Percentiles rank a stretch among this genome's conserved stretches.
Evolutionary conservation across 2,797 vertebrate species (phyloP).

Genomic region (Pterois miles): DNA sequence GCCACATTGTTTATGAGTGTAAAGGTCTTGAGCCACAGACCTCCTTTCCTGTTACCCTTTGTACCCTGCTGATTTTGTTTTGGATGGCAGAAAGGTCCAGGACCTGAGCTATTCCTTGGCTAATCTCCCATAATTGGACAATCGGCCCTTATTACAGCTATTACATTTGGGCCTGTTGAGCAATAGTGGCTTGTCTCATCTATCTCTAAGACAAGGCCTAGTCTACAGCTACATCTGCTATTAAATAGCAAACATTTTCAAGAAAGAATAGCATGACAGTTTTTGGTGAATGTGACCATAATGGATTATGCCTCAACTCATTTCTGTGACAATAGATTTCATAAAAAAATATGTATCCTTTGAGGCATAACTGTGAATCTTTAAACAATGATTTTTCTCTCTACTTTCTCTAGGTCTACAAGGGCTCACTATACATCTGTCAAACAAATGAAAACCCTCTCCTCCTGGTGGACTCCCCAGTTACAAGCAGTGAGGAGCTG

Average conservation of each 20-base stretch:
- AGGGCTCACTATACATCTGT: constrained; percentile 30
- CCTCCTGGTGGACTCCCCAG: constrained; percentile 26
- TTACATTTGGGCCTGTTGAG: constrained; percentile 65
- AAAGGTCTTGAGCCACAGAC: constrained; percentile 37
- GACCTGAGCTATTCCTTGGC: constrained; percentile 71
- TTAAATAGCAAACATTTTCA: not conserved
- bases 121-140: constrained; percentile 77
- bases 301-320: not conserved
- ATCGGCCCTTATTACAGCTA: constrained; percentile 69
- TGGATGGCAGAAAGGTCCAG: constrained; percentile 66
- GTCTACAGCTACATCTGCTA: not conserved
- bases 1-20: constrained; percentile 50
- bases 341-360: not conserved
- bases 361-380: not conserved
- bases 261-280: not conserved
- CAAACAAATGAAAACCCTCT: constrained; percentile 73
- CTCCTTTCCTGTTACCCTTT: constrained; percentile 61
- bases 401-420: constrained; percentile 60
- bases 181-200: constrained; percentile 41
- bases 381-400: constrained; percentile 4
- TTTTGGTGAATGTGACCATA: not conserved
- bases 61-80: constrained; percentile 73
- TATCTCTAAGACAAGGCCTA: not conserved
- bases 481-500: constrained; percentile 35
- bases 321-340: not conserved